Evolutionary conservation across 2,888 invertebrate genomes (phyloP), one percentile per base, ranked within the genome.

Genomic region (Noctua janthina): DNA sequence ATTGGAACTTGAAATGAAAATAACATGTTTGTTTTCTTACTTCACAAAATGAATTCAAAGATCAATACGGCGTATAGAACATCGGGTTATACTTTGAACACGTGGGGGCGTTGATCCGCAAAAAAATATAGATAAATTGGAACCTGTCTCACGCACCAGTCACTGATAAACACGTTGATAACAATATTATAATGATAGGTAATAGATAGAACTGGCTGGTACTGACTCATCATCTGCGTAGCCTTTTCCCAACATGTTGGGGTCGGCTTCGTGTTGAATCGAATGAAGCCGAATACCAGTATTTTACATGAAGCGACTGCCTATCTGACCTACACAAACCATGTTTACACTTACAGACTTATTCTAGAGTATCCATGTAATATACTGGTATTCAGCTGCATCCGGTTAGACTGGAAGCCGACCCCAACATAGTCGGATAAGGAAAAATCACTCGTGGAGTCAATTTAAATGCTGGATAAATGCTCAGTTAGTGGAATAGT

Each of bases 111-210:
- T 83, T 83, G 71, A 68, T 68, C 71, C 59, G 71, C 71, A 62
- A 62, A 78, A 72, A 46, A 68, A 67, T 0, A 67, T 54, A 20
- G 69, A 80, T 73, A 73, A 68, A 49, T 17, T 17, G 3, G 5
- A 72, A 82, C 84, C 84, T 79, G 84, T 84, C 80, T 54, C 84
- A 6, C 29, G 15, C 20, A 10, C 59, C 11, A 39, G 59, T 39
- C 0, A 49, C 59, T 68, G 84, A 84, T 82, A 82, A 79, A 29
- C 1, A 29, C 20, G 35, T 56, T 62, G 83, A 81, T 83, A 84
- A 59, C 54, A 69, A 68, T 39, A 56, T 54, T 62, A 6, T 8
- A 56, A 46, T 56, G 43, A 8, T 76, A 76, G 17, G 11, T 23
- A 11, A 13, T 15, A 11, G 15, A 74, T 74, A 46, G 10, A 69